These are phyloP conservation scores for Parapsyche elsis DNA, from an alignment of 1,140 invertebrate species.

Conservation along the genomic window DNA sequence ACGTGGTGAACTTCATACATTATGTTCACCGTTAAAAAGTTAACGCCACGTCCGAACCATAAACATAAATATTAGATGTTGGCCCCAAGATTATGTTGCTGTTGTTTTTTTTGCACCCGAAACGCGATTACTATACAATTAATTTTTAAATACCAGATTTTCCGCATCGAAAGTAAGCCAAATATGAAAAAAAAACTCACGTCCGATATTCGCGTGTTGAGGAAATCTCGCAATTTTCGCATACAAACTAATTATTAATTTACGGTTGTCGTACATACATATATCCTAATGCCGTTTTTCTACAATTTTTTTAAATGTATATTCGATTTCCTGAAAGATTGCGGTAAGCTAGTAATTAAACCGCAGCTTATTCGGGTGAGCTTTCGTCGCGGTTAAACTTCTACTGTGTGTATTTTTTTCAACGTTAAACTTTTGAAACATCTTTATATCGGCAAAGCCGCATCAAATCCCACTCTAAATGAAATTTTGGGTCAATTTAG, in stretches of 20 bases:
- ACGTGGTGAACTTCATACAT: slow-evolving; percentile 34
- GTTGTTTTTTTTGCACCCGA: background rate
- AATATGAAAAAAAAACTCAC: background rate
- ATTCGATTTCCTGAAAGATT: background rate
- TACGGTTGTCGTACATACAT: background rate
- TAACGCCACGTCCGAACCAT: slow-evolving; percentile 20
- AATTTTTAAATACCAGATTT: background rate
- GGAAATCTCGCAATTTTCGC: background rate
- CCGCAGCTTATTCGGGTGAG: too few relatives aligned
- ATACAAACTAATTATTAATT: background rate
- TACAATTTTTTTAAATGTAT: too few relatives aligned
- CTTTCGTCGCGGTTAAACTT: too few relatives aligned
- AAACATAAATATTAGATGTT: slow-evolving; percentile 34
- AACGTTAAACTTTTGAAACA: too few relatives aligned
- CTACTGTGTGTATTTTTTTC: too few relatives aligned
- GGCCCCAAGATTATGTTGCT: slow-evolving; percentile 6
- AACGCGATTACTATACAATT: slow-evolving; percentile 14
- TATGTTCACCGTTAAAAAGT: slow-evolving; percentile 41
- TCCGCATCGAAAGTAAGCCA: background rate
- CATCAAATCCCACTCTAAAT: too few relatives aligned
- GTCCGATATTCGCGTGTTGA: background rate
- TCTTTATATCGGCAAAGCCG: too few relatives aligned
- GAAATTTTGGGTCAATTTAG: too few relatives aligned
- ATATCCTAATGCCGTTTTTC: too few relatives aligned
- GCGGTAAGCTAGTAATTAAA: too few relatives aligned